Conservation (phyloP, 2,888 invertebrate species). For the Opisthograptis luteolata region DNA sequence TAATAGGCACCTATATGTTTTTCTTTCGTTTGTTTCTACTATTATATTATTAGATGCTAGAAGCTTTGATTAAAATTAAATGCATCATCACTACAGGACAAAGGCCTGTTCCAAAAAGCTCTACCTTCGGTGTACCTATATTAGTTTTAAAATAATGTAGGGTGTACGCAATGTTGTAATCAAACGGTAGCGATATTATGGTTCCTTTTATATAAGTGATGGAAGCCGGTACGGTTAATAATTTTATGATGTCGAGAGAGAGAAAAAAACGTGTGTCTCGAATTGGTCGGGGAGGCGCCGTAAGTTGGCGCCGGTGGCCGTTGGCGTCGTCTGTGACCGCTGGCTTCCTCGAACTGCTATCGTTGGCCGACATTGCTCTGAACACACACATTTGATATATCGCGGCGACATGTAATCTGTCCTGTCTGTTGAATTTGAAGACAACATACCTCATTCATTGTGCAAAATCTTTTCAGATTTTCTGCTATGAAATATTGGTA, state of each 20-base stretch:
- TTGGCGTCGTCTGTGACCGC: conserved; percentile 53
- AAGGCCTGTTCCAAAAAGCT: neutral
- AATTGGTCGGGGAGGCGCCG: conserved; percentile 65
- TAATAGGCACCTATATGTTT: no score
- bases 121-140: neutral
- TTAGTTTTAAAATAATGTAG: conserved; percentile 19
- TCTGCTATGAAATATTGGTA: no score
- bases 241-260: conserved; percentile 57
- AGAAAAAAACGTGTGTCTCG: conserved; percentile 60
- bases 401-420: conserved; percentile 31
- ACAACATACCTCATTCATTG: neutral
- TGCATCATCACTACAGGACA: neutral
- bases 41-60: no score
- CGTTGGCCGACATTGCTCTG: conserved; percentile 58
- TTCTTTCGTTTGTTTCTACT: no score
- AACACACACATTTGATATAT: conserved; percentile 45
- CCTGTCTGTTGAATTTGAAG: conserved; percentile 12
- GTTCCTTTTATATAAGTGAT: conserved; percentile 34
- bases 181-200: conserved; percentile 44
- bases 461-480: neutral
- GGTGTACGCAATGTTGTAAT: conserved; percentile 35
- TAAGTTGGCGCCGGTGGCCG: conserved; percentile 65
- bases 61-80: no score
- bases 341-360: conserved; percentile 76
- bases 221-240: conserved; percentile 53